Conservation (phyloP, 1,140 invertebrate species). For the Chionoecetes opilio region DNA sequence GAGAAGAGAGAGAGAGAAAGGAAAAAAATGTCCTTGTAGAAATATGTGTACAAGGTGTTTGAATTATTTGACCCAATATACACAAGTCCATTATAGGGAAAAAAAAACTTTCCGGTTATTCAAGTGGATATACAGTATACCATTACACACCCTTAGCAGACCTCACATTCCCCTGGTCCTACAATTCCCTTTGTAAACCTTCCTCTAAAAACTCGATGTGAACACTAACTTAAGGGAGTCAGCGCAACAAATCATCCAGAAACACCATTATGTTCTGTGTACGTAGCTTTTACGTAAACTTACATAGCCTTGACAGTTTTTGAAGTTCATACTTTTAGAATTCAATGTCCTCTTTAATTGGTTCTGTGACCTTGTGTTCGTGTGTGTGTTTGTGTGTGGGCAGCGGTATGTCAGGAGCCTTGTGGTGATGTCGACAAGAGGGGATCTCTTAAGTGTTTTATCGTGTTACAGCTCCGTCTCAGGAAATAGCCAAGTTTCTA, state of each 20-base stretch:
- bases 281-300: no score
- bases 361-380: no score
- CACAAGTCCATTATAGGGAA: neutral
- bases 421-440: neutral
- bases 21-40: no score
- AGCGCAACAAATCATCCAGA: neutral
- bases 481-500: slow-evolving; percentile 44
- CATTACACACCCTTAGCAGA: neutral
- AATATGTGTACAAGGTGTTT: no score
- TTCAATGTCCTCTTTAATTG: neutral
- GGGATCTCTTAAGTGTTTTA: slow-evolving; percentile 37
- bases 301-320: neutral
- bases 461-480: neutral
- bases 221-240: neutral
- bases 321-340: neutral
- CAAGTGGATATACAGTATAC: neutral
- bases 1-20: slow-evolving; percentile 11
- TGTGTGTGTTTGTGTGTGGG: neutral
- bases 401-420: neutral
- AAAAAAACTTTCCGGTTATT: neutral
- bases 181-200: neutral
- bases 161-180: neutral
- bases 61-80: neutral
- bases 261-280: no score
- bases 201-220: neutral